phyloP scores from a whole-genome alignment of 2,797 vertebrate genomes.

The Phrynocephalus forsythii region DNA sequence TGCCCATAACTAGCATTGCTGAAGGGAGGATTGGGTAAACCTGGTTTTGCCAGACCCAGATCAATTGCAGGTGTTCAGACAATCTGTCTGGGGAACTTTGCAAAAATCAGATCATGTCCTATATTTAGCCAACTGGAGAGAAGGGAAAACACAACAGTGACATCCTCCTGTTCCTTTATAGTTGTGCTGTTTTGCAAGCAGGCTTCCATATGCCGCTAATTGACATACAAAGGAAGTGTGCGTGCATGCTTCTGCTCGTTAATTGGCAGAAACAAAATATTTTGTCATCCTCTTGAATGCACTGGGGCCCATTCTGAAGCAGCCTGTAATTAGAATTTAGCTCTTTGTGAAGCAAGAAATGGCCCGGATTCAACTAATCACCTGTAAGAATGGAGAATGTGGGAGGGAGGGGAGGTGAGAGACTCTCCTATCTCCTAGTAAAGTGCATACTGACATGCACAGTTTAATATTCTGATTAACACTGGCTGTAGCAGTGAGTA shows the following conservation, averaged over 20 bases:
- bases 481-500: background rate
- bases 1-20: constrained; percentile 13
- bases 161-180: constrained; percentile 63
- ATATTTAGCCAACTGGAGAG: constrained; percentile 51
- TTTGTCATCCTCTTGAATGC: constrained; percentile 66
- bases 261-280: constrained; percentile 72
- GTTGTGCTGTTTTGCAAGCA: constrained; percentile 68
- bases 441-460: constrained; percentile 24
- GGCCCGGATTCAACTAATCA: constrained; percentile 31
- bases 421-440: constrained; percentile 42
- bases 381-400: constrained; percentile 29
- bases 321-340: constrained; percentile 60
- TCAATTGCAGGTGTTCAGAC: constrained; percentile 74
- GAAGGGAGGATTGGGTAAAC: constrained; percentile 19
- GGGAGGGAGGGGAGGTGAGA: constrained; percentile 37
- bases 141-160: constrained; percentile 35
- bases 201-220: constrained; percentile 73
- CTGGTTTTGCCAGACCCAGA: constrained; percentile 37
- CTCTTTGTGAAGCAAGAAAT: constrained; percentile 53
- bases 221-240: constrained; percentile 67
- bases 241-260: constrained; percentile 63
- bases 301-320: constrained; percentile 43
- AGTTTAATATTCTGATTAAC: constrained; percentile 54
- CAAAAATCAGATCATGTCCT: constrained; percentile 25
- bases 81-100: constrained; percentile 71